These are phyloP conservation scores for Drosophila ironensis DNA, from an alignment of 1,140 invertebrate species.

Conservation along the genomic window DNA sequence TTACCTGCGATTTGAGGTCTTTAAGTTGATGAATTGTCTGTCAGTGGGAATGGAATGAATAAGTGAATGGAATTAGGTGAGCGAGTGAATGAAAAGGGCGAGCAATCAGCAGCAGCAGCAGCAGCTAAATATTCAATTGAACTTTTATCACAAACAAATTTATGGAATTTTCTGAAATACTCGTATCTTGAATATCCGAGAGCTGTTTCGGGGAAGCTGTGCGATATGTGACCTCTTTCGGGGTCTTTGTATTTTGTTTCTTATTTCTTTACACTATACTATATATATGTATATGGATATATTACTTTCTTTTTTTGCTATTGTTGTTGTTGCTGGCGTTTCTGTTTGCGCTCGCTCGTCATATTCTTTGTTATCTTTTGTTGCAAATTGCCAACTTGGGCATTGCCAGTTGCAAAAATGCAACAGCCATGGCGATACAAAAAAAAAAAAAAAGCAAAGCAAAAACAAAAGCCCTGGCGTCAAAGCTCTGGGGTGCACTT, in stretches of 20 bases:
- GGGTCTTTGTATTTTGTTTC: constrained; percentile 8
- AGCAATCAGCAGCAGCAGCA: too few species aligned
- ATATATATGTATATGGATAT: neutral
- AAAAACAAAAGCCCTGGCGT: constrained; percentile 68
- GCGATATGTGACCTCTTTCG: constrained; percentile 44
- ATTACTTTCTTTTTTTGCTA: constrained; percentile 1
- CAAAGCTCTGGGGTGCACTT: constrained; percentile 77
- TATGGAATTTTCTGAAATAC: too few species aligned
- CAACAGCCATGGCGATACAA: constrained; percentile 17
- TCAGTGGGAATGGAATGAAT: constrained; percentile 1
- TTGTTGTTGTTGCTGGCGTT: neutral
- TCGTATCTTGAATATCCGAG: too few species aligned
- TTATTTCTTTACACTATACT: neutral
- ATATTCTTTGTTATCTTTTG: constrained; percentile 64
- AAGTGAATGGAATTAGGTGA: neutral
- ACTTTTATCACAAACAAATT: too few species aligned
- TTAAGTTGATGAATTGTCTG: constrained; percentile 39
- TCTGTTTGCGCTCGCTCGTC: constrained; percentile 7
- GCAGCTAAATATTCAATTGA: too few species aligned
- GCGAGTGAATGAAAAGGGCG: constrained; percentile 1
- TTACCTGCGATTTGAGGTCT: constrained; percentile 60
- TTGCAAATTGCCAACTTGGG: constrained; percentile 76
- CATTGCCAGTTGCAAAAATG: constrained; percentile 61
- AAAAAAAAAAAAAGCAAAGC: constrained; percentile 9
- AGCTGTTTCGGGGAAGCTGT: too few species aligned